Percentiles rank a stretch among this genome's conserved stretches.
These are phyloP conservation scores for Rhinopomastus cyanomelas DNA, from an alignment of 2,113 vertebrate species.

Conservation along the genomic window DNA sequence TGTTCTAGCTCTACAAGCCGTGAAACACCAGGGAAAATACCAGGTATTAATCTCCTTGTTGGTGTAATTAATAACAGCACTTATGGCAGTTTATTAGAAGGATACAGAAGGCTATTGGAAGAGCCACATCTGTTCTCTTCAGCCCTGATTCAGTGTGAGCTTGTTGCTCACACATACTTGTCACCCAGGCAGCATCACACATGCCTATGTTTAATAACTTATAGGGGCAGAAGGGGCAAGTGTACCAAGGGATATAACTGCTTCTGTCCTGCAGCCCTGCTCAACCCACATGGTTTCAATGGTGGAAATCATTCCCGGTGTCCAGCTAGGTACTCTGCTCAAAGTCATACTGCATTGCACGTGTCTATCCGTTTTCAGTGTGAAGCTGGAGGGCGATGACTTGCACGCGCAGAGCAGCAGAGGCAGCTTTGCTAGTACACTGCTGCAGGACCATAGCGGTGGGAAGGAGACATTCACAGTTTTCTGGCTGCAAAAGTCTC, in stretches of 20 bases:
- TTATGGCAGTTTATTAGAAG: constrained; percentile 8
- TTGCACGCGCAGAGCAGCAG: not conserved
- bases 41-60: not conserved
- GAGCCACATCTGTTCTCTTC: constrained; percentile 23
- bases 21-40: constrained; percentile 31
- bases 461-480: not conserved
- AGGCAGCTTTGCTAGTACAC: not conserved
- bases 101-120: not conserved
- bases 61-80: constrained; percentile 35
- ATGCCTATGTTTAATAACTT: not conserved
- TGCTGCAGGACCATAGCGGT: not conserved
- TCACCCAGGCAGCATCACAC: not conserved
- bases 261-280: not conserved
- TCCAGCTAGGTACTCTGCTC: not conserved
- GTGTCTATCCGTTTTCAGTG: not conserved
- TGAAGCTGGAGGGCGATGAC: not conserved
- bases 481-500: not conserved
- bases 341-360: not conserved
- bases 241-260: not conserved
- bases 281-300: not conserved
- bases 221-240: not conserved
- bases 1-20: constrained; percentile 10
- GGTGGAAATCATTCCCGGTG: not conserved
- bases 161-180: not conserved
- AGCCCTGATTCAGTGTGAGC: not conserved